phyloP scores from a whole-genome alignment of 2,113 vertebrate genomes.

The Leucosticte australis region DNA sequence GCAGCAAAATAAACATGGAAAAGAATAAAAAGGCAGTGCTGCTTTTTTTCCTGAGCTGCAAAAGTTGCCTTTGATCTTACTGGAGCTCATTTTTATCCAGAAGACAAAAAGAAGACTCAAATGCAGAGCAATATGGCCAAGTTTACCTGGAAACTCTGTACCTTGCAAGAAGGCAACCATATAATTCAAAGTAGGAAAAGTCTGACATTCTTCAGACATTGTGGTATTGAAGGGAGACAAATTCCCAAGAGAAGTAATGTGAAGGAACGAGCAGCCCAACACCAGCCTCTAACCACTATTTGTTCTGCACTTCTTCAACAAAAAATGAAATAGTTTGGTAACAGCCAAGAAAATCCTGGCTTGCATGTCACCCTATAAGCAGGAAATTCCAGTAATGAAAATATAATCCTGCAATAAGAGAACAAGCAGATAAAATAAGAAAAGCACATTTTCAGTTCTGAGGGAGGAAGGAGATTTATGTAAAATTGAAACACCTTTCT shows the following conservation, averaged over 20 bases:
- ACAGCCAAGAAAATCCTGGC: constrained; percentile 37
- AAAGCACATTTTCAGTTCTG: background rate
- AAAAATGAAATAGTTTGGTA: background rate
- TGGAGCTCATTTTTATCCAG: background rate
- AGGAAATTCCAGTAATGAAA: constrained; percentile 37
- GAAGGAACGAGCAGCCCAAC: background rate
- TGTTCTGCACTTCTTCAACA: background rate
- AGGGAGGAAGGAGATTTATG: background rate
- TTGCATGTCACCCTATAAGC: background rate
- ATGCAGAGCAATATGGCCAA: background rate
- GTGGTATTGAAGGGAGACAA: background rate
- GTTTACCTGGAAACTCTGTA: background rate
- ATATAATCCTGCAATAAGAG: constrained; percentile 8
- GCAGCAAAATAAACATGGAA: background rate
- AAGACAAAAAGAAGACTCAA: background rate
- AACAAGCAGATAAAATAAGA: background rate
- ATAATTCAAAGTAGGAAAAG: background rate
- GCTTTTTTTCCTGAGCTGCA: background rate
- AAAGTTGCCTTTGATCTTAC: background rate
- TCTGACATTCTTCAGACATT: background rate
- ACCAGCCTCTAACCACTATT: background rate
- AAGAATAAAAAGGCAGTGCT: background rate
- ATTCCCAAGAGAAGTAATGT: background rate
- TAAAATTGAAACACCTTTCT: background rate
- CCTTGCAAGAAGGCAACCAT: background rate